phyloP scores from a whole-genome alignment of 2,888 invertebrate genomes.

The Lepidocyrtinus sp. region DNA sequence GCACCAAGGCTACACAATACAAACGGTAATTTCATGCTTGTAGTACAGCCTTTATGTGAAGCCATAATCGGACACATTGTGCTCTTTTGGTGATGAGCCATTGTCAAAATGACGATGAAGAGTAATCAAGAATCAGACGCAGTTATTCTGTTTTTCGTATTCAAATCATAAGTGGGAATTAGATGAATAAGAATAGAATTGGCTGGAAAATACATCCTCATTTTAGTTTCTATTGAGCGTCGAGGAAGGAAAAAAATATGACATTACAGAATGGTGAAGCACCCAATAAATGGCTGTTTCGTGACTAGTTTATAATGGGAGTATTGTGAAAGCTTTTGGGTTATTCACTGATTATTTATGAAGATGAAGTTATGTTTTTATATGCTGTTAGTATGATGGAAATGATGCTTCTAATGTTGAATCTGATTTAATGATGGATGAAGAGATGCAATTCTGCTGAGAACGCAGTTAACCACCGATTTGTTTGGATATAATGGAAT shows the following conservation, averaged over 20 bases:
- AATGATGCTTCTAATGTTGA: no score
- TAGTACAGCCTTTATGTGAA: background rate
- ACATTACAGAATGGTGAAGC: background rate
- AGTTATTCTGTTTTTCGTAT: background rate
- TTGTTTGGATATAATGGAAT: background rate
- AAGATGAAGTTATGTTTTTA: no score
- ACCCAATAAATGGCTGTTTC: background rate
- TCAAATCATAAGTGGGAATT: background rate
- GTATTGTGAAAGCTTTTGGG: background rate
- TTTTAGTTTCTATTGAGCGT: background rate
- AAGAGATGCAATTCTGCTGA: background rate
- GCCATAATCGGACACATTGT: background rate
- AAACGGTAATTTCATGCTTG: background rate
- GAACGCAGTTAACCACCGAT: background rate
- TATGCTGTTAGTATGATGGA: no score
- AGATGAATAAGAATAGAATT: slow-evolving; percentile 1
- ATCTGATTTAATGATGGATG: background rate
- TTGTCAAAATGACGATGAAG: slow-evolving; percentile 1
- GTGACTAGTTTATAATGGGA: background rate
- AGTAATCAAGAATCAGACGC: background rate
- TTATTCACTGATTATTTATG: background rate
- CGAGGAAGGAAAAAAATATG: background rate
- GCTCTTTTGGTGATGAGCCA: slow-evolving; percentile 16
- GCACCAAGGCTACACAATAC: background rate
- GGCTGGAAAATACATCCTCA: slow-evolving; percentile 1